Evolutionary conservation across 2,113 vertebrate species (phyloP), one percentile per base, ranked within the genome.

Genomic region (Otis tarda): DNA sequence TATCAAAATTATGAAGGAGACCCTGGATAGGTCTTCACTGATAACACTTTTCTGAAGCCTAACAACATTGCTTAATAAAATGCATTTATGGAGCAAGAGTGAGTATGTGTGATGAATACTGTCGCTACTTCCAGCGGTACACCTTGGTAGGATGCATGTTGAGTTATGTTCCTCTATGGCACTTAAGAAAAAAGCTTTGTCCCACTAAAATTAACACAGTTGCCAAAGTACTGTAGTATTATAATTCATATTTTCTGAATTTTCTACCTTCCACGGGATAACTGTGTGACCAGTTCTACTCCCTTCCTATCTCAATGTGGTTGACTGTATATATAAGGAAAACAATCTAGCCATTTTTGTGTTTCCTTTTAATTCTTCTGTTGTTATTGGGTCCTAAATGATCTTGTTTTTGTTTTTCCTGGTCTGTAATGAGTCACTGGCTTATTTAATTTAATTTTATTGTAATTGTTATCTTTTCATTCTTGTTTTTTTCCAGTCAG

Each of bases 401-500:
- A 86, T 98, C 95, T 95, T 98, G 97, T 92, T 98, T 97, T 97
- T 98, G 97, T 98, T 98, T 98, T 98, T 98, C 94, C 89, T 95
- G 90, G 93, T 97, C 95, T 96, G 96, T 98, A 98, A 96, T 98
- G 98, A 98, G 96, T 98, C 98, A 98, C 75, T 87, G 89, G 89
- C 89, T 97, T 97, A 97, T 98, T 98, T 97, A 97, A 98, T 97
- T 98, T 97, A 97, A 97, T 97, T 98, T 98, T 73, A 95, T 98
- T 97, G 98, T 97, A 98, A 98, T 96, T 98, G 97, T 98, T 98
- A 98, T 98, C 97, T 97, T 97, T 97, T 97, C 95, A 95, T 96
- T 97, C 97, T 97, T 98, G 97, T 96, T 97, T 97, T 96, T 97
- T 97, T 98, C 97, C 97, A 98, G 93, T 97, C 83, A 57, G 95